Evolutionary conservation across 2,888 invertebrate species (phyloP).

Genomic region (Catocala sponsa): DNA sequence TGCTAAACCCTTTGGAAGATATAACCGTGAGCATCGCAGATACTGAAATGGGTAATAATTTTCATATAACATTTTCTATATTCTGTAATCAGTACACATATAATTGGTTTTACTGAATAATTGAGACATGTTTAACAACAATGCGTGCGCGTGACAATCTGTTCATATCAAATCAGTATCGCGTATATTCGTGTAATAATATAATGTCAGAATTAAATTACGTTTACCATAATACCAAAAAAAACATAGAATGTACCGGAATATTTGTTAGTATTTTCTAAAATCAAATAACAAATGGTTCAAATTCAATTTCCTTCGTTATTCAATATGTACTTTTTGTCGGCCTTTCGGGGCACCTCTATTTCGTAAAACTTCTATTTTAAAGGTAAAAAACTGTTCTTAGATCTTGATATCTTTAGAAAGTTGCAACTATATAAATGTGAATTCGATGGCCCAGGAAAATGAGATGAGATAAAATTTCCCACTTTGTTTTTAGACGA

Average conservation of each 20-base stretch:
- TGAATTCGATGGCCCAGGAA: slow-evolving; percentile 4
- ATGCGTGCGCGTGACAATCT: slow-evolving; percentile 5
- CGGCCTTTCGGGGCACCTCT: background rate
- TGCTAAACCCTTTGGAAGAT: too few species aligned
- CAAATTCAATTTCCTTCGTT: slow-evolving; percentile 6
- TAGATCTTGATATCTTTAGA: slow-evolving; percentile 3
- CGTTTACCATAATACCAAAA: background rate
- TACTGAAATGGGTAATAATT: too few species aligned
- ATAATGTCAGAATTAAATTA: background rate
- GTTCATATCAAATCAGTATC: slow-evolving; percentile 16
- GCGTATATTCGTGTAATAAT: background rate
- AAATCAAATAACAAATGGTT: background rate
- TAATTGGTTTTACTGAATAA: slow-evolving; percentile 28
- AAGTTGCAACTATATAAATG: slow-evolving; percentile 1
- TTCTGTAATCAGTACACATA: slow-evolving; percentile 9
- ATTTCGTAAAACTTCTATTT: slow-evolving; percentile 5
- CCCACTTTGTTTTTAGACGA: slow-evolving; percentile 1
- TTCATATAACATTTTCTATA: slow-evolving; percentile 1
- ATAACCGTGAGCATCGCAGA: too few species aligned
- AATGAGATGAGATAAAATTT: slow-evolving; percentile 7
- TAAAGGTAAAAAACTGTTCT: slow-evolving; percentile 2
- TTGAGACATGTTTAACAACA: slow-evolving; percentile 6
- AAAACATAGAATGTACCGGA: background rate
- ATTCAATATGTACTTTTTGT: slow-evolving; percentile 1
- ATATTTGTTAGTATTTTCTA: slow-evolving; percentile 5